These are phyloP conservation scores for Drosophila lowei DNA, from an alignment of 1,140 invertebrate genomes.

Conservation along the genomic window DNA sequence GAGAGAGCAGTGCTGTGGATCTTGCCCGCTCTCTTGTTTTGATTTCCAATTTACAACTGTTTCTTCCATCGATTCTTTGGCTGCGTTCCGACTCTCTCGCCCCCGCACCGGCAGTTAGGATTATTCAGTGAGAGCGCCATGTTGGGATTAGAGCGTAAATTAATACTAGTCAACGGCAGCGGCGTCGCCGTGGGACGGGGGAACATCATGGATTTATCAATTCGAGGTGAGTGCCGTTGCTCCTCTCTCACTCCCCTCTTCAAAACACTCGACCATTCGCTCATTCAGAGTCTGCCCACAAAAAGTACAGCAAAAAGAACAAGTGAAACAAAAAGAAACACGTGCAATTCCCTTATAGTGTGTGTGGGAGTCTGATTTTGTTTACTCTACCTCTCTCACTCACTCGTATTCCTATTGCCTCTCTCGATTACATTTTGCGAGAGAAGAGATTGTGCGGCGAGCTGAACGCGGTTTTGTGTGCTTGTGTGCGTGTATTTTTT, in stretches of 20 bases:
- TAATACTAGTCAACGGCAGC: too few relatives aligned
- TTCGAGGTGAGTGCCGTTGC: constrained; percentile 59
- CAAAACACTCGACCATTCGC: background rate
- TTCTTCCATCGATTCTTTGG: constrained; percentile 3
- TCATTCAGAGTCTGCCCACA: constrained; percentile 28
- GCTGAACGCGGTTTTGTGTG: constrained; percentile 21
- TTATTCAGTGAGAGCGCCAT: constrained; percentile 19
- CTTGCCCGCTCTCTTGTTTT: constrained; percentile 59
- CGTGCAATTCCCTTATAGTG: constrained; percentile 40
- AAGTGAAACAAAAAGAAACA: constrained; percentile 35
- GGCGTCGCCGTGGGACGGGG: constrained; percentile 19
- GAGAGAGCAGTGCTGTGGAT: constrained; percentile 13
- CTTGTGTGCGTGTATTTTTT: constrained; percentile 18
- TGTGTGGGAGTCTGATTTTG: constrained; percentile 48
- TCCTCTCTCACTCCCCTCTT: background rate
- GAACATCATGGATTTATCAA: constrained; percentile 76
- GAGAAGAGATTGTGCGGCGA: constrained; percentile 17
- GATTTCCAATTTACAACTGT: constrained; percentile 58
- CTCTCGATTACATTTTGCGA: background rate
- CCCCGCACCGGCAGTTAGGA: constrained; percentile 43
- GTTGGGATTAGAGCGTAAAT: background rate
- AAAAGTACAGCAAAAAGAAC: constrained; percentile 17
- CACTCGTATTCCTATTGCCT: constrained; percentile 3
- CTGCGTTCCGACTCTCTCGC: constrained; percentile 31
- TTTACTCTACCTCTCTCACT: constrained; percentile 54